These are phyloP conservation scores for Phacellophora camtschatica DNA, from an alignment of 30 jellyfish, hydroid and myxozoan genomes.

Conservation along the genomic window DNA sequence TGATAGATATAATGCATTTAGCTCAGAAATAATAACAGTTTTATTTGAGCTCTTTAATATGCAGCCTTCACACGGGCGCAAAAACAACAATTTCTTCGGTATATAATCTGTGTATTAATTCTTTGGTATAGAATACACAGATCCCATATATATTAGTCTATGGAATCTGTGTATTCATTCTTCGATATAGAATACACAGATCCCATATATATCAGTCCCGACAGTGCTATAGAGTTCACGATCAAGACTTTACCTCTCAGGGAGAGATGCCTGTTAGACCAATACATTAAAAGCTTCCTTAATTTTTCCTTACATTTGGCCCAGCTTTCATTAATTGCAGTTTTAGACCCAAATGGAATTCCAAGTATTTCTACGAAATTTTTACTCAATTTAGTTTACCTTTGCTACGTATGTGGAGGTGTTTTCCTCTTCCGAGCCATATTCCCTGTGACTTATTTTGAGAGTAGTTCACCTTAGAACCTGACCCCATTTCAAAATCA, in stretches of 20 bases:
- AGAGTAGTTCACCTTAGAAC: neutral
- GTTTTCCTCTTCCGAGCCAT: neutral
- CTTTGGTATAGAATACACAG: neutral
- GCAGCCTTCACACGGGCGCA: too few species aligned
- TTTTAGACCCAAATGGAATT: neutral
- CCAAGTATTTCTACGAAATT: neutral
- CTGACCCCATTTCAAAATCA: neutral
- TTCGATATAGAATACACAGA: neutral
- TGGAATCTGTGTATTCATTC: too few species aligned
- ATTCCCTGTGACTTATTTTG: neutral
- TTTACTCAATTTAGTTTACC: neutral
- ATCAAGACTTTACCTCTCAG: constrained; percentile 12
- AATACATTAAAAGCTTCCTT: neutral
- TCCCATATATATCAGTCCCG: neutral
- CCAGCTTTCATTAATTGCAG: neutral
- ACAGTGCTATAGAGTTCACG: neutral
- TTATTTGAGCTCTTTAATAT: too few species aligned
- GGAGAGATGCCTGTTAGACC: constrained; percentile 9
- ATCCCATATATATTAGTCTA: neutral
- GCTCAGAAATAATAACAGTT: too few species aligned
- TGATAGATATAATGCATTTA: too few species aligned
- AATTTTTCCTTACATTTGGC: neutral
- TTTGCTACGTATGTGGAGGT: neutral
- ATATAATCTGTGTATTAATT: too few species aligned
- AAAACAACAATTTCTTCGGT: too few species aligned